A percentile compares a stretch with the other conserved stretches of the same genome.
These are phyloP conservation scores for Saxidomus purpurata DNA, from an alignment of 1,140 invertebrate genomes.

Conservation along the genomic window DNA sequence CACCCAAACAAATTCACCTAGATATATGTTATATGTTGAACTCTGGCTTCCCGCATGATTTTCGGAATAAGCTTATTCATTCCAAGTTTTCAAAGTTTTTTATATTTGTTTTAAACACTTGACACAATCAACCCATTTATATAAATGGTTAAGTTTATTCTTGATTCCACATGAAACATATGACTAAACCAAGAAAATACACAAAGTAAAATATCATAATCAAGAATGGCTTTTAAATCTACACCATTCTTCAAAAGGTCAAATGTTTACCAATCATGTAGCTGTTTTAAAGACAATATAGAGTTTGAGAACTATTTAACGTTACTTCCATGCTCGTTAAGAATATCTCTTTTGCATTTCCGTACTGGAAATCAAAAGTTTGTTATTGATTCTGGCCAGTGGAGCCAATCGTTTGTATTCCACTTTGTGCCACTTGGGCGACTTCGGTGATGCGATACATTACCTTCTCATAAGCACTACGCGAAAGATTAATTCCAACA, in stretches of 20 bases:
- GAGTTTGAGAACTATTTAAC: slow-evolving; percentile 6
- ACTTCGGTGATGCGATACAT: no score
- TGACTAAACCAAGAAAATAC: background rate
- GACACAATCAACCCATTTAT: background rate
- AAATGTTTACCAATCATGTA: no score
- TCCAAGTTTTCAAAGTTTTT: background rate
- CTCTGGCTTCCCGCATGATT: background rate
- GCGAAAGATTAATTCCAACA: no score
- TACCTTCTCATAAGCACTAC: no score
- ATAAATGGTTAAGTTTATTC: background rate
- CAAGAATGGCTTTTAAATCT: background rate
- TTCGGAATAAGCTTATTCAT: background rate
- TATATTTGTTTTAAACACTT: background rate
- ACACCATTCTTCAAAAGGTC: background rate
- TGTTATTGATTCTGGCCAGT: no score
- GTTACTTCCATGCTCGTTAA: background rate
- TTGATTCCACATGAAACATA: background rate
- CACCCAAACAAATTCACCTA: background rate
- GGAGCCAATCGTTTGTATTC: no score
- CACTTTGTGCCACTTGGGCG: no score
- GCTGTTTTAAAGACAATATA: background rate
- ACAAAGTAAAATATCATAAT: background rate
- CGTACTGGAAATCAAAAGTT: background rate
- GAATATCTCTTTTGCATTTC: background rate
- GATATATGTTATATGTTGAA: slow-evolving; percentile 13